phyloP scores from a whole-genome alignment of 2,888 invertebrate species.

The Ormia ochracea region DNA sequence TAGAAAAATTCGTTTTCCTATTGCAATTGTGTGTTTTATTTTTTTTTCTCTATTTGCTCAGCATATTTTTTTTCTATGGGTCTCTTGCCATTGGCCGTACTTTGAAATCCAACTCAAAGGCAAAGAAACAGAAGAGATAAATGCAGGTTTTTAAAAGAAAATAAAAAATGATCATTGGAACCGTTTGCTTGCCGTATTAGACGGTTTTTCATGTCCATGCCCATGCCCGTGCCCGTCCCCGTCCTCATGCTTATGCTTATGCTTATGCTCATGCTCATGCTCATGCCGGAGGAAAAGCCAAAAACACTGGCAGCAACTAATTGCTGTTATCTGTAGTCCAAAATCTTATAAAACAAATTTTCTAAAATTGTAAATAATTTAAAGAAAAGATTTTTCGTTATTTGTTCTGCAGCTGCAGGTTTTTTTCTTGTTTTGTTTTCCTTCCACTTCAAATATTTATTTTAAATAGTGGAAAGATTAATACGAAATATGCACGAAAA shows the following conservation, averaged over 20 bases:
- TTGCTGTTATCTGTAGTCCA: conserved; percentile 52
- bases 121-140: conserved; percentile 43
- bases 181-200: conserved; percentile 21
- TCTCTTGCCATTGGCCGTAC: conserved; percentile 45
- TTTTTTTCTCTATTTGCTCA: background rate
- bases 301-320: conserved; percentile 44
- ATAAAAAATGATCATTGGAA: conserved; percentile 6
- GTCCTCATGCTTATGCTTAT: no score
- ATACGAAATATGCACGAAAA: conserved; percentile 1
- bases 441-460: conserved; percentile 6
- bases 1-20: conserved; percentile 17
- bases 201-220: conserved; percentile 1
- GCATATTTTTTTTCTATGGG: conserved; percentile 1
- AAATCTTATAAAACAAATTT: conserved; percentile 57
- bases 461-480: conserved; percentile 11
- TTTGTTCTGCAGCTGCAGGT: conserved; percentile 29
- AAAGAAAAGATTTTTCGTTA: conserved; percentile 1
- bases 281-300: background rate
- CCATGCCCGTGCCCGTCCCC: no score
- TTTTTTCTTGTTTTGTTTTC: background rate
- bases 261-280: no score
- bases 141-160: conserved; percentile 13
- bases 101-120: conserved; percentile 18
- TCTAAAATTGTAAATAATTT: conserved; percentile 32
- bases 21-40: conserved; percentile 17